These are phyloP conservation scores for Acipenser transmontanus DNA, from an alignment of 2,797 vertebrate species.

Conservation along the genomic window DNA sequence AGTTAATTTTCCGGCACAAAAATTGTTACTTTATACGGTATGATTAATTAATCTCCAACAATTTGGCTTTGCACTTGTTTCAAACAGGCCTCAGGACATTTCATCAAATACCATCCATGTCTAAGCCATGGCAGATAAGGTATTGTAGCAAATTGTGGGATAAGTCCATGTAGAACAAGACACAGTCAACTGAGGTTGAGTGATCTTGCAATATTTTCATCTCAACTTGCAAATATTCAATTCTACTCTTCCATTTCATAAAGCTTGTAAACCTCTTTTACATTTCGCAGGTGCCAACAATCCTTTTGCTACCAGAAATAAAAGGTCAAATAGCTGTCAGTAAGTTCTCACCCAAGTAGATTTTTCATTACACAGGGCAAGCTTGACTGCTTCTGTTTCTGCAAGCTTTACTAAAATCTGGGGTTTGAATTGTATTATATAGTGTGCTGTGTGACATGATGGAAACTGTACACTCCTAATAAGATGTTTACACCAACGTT, in stretches of 20 bases:
- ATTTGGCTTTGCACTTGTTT: too few relatives aligned
- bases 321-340: slow-evolving; percentile 2
- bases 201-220: too few relatives aligned
- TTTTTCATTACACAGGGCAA: slow-evolving; percentile 1
- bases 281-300: background rate
- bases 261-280: background rate
- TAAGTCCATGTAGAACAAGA: too few relatives aligned
- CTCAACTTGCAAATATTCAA: background rate
- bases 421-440: background rate
- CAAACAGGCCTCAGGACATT: too few relatives aligned
- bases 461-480: background rate
- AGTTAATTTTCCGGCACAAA: too few relatives aligned
- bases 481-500: background rate
- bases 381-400: background rate
- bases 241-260: background rate
- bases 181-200: too few relatives aligned
- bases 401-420: background rate
- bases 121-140: too few relatives aligned
- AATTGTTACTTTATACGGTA: too few relatives aligned
- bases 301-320: background rate
- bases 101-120: too few relatives aligned
- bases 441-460: background rate
- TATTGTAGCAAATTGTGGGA: too few relatives aligned
- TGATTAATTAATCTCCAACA: too few relatives aligned
- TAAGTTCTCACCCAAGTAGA: slow-evolving; percentile 2